Conservation (phyloP, 2,888 invertebrate species). For the Tryphoninae sp. region DNA sequence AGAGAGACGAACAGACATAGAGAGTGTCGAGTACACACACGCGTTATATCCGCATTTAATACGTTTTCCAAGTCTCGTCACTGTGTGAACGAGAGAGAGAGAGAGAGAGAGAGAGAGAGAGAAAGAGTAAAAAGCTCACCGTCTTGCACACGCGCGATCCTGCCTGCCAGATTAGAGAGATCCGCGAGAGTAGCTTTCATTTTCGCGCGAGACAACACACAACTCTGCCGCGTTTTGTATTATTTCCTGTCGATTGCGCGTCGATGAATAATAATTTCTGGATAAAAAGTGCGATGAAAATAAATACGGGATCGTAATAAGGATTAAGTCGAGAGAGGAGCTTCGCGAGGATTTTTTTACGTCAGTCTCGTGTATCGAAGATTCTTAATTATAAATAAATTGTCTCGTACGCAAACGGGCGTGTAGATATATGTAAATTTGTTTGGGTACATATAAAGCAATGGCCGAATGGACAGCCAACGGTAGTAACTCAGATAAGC, state of each 20-base stretch:
- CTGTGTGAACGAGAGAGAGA: slow-evolving; percentile 22
- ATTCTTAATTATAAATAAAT: background rate
- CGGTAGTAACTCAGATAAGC: slow-evolving; percentile 60
- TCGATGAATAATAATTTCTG: background rate
- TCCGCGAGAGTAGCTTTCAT: slow-evolving; percentile 45
- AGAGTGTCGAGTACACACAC: slow-evolving; percentile 11
- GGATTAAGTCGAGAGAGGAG: too few species aligned
- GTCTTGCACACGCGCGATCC: slow-evolving; percentile 10
- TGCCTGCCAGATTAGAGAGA: slow-evolving; percentile 42
- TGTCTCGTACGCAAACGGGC: background rate
- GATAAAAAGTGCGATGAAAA: background rate
- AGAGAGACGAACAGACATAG: slow-evolving; percentile 17
- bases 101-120: background rate
- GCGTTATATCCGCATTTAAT: slow-evolving; percentile 35
- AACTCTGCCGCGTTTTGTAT: slow-evolving; percentile 48
- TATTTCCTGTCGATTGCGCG: slow-evolving; percentile 4
- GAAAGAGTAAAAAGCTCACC: slow-evolving; percentile 33
- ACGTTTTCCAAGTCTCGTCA: slow-evolving; percentile 39
- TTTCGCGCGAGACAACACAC: slow-evolving; percentile 52
- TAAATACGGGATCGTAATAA: background rate
- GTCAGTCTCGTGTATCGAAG: too few species aligned
- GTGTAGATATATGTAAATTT: background rate
- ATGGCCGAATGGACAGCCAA: slow-evolving; percentile 54
- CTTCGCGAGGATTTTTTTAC: too few species aligned
- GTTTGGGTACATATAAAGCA: slow-evolving; percentile 6